A percentile compares a stretch with the other conserved stretches of the same genome.
phyloP scores from a whole-genome alignment of 2,797 vertebrate species.

The Falco biarmicus region DNA sequence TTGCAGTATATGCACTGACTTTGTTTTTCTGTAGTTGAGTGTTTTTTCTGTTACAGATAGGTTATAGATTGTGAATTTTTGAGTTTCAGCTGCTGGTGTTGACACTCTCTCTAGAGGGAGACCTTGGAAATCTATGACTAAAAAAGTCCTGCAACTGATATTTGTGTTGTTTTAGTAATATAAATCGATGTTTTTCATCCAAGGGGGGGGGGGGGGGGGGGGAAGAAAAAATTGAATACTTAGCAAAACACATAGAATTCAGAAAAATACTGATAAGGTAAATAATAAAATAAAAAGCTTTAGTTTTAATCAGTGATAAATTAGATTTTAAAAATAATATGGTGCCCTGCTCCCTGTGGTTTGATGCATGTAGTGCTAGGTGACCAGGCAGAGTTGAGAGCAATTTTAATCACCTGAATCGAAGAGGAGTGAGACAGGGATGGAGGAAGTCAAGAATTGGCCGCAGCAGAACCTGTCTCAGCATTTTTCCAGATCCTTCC shows the following conservation, averaged over 20 bases:
- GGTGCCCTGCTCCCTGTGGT: too few species aligned
- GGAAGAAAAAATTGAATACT: background rate
- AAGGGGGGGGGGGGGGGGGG: fast-evolving
- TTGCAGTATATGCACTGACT: background rate
- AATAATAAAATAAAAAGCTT: background rate
- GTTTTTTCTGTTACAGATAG: background rate
- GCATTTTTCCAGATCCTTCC: background rate
- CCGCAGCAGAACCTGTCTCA: background rate
- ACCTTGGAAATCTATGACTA: background rate
- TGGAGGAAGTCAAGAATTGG: background rate
- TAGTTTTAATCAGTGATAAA: background rate
- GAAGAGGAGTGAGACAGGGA: background rate
- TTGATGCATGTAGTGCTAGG: background rate
- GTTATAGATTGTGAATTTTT: background rate
- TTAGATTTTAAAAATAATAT: background rate
- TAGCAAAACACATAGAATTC: background rate
- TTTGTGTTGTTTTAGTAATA: background rate
- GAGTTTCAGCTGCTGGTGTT: background rate
- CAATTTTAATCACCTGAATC: background rate
- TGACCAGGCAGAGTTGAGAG: background rate
- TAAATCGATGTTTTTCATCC: background rate
- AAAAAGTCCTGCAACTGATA: background rate
- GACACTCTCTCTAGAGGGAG: slow-evolving; percentile 55
- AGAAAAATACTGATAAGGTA: background rate
- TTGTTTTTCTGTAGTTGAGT: background rate